Base-by-base conservation (phyloP, 2,888 invertebrate genomes). In the Thereva nobilitata region DNA sequence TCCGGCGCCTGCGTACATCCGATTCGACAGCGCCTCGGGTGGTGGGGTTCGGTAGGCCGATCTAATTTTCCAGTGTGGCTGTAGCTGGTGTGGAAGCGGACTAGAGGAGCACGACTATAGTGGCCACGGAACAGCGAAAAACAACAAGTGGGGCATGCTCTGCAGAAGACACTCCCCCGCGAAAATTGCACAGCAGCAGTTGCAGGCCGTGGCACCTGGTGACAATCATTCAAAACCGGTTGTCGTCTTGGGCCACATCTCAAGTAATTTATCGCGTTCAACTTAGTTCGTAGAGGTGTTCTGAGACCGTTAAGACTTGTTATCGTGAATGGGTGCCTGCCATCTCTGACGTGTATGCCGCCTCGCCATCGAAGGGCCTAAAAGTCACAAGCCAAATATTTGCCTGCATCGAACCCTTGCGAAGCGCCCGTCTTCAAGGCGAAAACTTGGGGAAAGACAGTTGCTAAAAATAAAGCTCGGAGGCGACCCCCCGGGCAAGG, bases 211-310 rank as follows among this genome's bases (percentile, higher is more conserved):
- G 61, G 64, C 49, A 64, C 49, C 69, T 71, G 68, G 68, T 70
- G 68, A 71, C 71, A 71, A 71, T 73, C 72, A 71, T 70, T 73
- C 71, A 71, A 73, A 73, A 73, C 72, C 72, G 71, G 72, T 73
- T 73, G 70, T 67, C 70, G 70, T 71, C 71, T 70, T 70, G 70
- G 71, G 70, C 70, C 71, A 71, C 70, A 70, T 70, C 71, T 69
- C 65, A 65, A 68, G 59, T 67, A 45, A 64, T 64, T 55, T 55
- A 64, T 64, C 55, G 64, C 55, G 63, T 35, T 45, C 49, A 38
- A 37, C 10, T 49, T 59, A 59, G 59, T 63, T 63, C 63, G 63
- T 34, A 50, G 34, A 40, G 59, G 37, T 35, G 55, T 68, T 57
- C 53, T 64, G 68, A 65, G 64, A 68, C 65, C 68, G 68, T 64